phyloP scores from a whole-genome alignment of 2,113 vertebrate species.

The Sapajus apella region DNA sequence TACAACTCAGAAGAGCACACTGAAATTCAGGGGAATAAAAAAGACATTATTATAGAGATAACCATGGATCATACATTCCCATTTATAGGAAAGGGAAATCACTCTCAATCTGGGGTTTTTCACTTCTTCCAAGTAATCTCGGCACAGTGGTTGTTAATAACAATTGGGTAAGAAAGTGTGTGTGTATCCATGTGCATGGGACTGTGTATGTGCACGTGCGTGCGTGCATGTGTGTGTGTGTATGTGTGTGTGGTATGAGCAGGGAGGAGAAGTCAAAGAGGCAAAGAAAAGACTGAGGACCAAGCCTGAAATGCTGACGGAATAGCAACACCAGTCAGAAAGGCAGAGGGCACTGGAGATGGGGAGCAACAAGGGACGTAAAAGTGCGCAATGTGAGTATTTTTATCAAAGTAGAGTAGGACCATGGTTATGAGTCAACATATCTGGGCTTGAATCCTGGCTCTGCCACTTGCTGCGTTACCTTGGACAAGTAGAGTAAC shows the following conservation, averaged over 20 bases:
- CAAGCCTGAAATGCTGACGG: not conserved
- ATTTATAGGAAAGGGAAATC: not conserved
- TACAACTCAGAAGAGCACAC: not conserved
- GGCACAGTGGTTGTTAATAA: not conserved
- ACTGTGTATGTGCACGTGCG: fast-evolving
- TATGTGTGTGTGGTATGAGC: fast-evolving
- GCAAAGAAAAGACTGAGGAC: not conserved
- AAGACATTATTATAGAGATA: not conserved
- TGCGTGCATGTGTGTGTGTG: not conserved
- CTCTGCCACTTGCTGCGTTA: not conserved
- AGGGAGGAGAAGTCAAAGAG: not conserved
- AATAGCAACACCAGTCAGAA: not conserved
- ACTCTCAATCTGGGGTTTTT: not conserved
- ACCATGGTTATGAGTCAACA: not conserved
- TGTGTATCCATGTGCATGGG: not conserved
- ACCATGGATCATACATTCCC: not conserved
- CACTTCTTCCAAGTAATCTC: not conserved
- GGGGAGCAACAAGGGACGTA: fast-evolving
- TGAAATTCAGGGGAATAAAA: not conserved
- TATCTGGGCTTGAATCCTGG: not conserved
- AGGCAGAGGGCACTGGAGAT: not conserved
- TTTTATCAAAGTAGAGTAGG: not conserved
- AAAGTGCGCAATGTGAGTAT: fast-evolving
- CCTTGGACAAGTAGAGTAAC: not conserved
- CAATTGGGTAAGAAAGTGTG: not conserved